Evolutionary conservation across 2,888 invertebrate species (phyloP).

Genomic region (Latrodectus elegans): DNA sequence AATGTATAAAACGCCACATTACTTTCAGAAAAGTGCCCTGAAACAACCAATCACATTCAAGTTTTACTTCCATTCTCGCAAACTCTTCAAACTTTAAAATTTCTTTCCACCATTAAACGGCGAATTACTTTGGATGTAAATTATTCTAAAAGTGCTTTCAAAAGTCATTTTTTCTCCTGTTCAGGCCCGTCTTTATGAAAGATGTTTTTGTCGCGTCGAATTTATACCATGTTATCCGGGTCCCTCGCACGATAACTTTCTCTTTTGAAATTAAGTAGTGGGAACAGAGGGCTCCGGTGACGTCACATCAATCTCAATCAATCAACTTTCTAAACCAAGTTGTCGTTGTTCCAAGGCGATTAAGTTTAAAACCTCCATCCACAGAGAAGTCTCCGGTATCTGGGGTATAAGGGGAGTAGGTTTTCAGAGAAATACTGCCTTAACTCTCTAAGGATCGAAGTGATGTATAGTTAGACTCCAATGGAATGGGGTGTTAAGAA

Average conservation of each 20-base stretch:
- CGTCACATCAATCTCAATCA: constrained; percentile 59
- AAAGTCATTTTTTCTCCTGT: constrained; percentile 19
- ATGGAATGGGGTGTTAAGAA: neutral
- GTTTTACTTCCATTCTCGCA: too few species aligned
- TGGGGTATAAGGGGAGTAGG: neutral
- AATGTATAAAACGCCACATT: too few species aligned
- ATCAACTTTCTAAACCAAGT: constrained; percentile 63
- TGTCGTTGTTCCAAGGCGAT: constrained; percentile 51
- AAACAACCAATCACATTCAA: too few species aligned
- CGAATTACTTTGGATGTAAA: constrained; percentile 2
- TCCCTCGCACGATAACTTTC: constrained; percentile 8
- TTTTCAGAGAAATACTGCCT: neutral
- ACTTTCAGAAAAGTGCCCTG: too few species aligned
- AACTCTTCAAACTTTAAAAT: too few species aligned
- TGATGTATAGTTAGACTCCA: neutral
- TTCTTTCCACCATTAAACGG: too few species aligned
- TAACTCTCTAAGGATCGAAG: neutral
- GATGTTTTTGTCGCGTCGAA: constrained; percentile 18
- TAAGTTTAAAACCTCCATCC: constrained; percentile 19
- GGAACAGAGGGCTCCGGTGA: constrained; percentile 36
- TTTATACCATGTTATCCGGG: constrained; percentile 38
- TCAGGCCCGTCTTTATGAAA: neutral
- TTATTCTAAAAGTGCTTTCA: neutral
- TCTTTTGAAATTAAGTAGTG: constrained; percentile 61
- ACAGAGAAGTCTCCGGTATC: neutral